Evolutionary conservation across 64 coral and sea anemone genomes (phyloP).

Genomic region (Stylophora pistillata): DNA sequence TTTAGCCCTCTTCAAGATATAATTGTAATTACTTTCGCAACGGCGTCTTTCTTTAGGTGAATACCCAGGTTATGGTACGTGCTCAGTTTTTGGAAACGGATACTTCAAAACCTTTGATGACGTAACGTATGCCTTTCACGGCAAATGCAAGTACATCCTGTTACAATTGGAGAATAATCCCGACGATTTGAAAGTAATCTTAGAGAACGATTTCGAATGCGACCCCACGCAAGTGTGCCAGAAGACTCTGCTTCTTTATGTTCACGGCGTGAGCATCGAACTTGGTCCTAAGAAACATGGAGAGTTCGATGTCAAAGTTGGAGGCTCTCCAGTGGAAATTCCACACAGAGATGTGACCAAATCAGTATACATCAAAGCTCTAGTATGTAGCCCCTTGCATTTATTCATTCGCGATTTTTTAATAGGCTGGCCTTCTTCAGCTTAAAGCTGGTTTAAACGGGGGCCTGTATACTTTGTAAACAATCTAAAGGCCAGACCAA

Average conservation of each 20-base stretch:
- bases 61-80: conserved; percentile 19
- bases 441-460: too few species aligned
- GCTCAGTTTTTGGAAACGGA: conserved; percentile 7
- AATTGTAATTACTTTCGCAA: too few species aligned
- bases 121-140: conserved; percentile 11
- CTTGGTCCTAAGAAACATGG: neutral
- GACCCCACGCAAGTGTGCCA: neutral
- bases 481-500: too few species aligned
- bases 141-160: conserved; percentile 6
- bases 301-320: neutral
- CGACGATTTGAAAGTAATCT: neutral
- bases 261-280: neutral
- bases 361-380: neutral
- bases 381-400: too few species aligned
- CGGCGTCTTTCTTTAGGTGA: neutral
- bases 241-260: neutral
- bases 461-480: too few species aligned
- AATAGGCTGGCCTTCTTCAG: too few species aligned
- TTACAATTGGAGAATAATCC: neutral
- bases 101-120: conserved; percentile 30
- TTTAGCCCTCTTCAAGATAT: too few species aligned
- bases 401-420: too few species aligned
- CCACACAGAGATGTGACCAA: neutral
- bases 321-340: neutral
- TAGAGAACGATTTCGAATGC: neutral